phyloP scores from a whole-genome alignment of 2,888 invertebrate genomes.

The Habroteleia sp. region DNA sequence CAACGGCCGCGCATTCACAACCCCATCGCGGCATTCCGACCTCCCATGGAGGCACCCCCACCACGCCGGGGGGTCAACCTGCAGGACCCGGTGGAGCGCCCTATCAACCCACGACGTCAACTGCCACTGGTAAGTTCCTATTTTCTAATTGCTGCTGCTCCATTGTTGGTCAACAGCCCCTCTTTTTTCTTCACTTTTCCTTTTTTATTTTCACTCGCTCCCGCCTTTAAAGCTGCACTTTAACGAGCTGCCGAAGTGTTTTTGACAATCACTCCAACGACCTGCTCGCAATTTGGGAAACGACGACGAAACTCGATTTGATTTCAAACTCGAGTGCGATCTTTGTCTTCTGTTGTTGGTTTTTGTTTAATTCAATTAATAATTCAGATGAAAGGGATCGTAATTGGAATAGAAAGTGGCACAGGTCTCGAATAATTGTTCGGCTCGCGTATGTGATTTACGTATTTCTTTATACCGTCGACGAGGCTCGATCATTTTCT shows the following conservation, averaged over 20 bases:
- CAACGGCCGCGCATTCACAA: constrained; percentile 90
- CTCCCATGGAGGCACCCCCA: constrained; percentile 84
- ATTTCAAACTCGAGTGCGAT: constrained; percentile 33
- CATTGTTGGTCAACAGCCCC: constrained; percentile 61
- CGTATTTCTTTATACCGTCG: too few relatives aligned
- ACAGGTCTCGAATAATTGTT: constrained; percentile 19
- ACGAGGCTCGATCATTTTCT: too few relatives aligned
- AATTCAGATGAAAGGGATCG: constrained; percentile 18
- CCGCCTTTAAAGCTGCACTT: constrained; percentile 44
- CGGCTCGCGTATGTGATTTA: constrained; percentile 39
- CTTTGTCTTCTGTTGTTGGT: constrained; percentile 42
- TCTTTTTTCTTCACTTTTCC: background rate
- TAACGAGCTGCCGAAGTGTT: constrained; percentile 59
- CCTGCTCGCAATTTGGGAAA: constrained; percentile 42
- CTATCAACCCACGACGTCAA: constrained; percentile 83
- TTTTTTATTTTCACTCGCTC: constrained; percentile 18
- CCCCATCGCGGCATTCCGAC: constrained; percentile 82
- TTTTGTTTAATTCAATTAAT: constrained; percentile 55
- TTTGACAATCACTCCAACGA: constrained; percentile 53
- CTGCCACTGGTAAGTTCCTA: constrained; percentile 84
- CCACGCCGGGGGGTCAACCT: constrained; percentile 83
- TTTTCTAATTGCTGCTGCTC: constrained; percentile 64
- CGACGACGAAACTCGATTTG: constrained; percentile 14
- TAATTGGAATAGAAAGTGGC: constrained; percentile 33
- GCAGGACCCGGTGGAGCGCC: constrained; percentile 81